Conservation (phyloP, 2,797 vertebrate species). For the Sebastes flavidus region DNA sequence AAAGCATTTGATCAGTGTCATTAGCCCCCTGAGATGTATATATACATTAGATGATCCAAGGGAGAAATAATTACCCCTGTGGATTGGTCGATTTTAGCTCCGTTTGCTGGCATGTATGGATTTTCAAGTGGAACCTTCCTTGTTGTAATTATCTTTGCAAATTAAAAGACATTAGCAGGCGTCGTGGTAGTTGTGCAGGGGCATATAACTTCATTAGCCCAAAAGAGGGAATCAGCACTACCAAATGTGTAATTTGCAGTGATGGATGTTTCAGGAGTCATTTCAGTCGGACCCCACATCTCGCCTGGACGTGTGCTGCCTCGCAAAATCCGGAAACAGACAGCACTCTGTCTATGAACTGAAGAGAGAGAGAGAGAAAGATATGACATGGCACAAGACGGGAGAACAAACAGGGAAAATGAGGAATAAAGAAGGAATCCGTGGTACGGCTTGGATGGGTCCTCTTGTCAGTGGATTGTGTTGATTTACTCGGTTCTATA, state of each 20-base stretch:
- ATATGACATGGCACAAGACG: neutral
- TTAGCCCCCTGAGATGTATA: slow-evolving; percentile 44
- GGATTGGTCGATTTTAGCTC: slow-evolving; percentile 71
- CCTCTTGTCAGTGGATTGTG: slow-evolving; percentile 25
- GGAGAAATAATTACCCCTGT: slow-evolving; percentile 57
- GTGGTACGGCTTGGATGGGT: neutral
- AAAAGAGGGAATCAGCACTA: slow-evolving; percentile 71
- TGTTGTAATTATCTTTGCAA: slow-evolving; percentile 82
- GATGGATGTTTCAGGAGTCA: slow-evolving; percentile 70
- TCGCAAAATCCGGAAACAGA: slow-evolving; percentile 41
- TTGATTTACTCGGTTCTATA: slow-evolving; percentile 61
- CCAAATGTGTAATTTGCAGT: slow-evolving; percentile 69
- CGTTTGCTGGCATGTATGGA: slow-evolving; percentile 66
- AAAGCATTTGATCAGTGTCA: slow-evolving; percentile 54
- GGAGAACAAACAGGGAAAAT: slow-evolving; percentile 32
- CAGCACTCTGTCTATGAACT: neutral
- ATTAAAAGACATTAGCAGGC: slow-evolving; percentile 79
- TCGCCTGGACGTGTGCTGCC: slow-evolving; percentile 46
- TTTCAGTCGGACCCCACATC: slow-evolving; percentile 50
- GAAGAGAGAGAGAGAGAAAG: neutral
- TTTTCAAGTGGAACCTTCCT: slow-evolving; percentile 73
- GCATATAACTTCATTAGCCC: slow-evolving; percentile 77
- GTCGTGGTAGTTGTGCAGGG: slow-evolving; percentile 67
- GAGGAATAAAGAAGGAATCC: slow-evolving; percentile 21
- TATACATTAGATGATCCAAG: slow-evolving; percentile 46